Evolutionary conservation across 64 coral and sea anemone species (phyloP).

Genomic region (Porites lutea): DNA sequence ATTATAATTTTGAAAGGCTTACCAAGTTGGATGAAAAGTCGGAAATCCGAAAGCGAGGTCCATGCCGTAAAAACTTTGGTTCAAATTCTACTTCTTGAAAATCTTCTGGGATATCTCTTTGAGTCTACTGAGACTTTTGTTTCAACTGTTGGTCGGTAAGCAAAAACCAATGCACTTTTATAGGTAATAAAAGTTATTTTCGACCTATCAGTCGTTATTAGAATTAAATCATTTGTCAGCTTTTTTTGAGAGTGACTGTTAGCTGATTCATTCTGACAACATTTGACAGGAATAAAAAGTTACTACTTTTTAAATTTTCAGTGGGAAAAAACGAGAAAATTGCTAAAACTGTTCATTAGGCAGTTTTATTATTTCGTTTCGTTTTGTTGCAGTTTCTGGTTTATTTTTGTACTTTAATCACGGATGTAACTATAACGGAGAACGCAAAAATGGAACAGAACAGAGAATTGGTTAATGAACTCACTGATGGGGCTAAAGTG

Average conservation of each 20-base stretch:
- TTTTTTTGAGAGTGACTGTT: constrained; percentile 21
- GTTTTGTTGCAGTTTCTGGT: no score
- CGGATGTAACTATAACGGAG: no score
- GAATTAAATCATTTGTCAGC: constrained; percentile 16
- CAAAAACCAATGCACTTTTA: background rate
- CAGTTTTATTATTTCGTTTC: no score
- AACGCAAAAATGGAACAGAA: no score
- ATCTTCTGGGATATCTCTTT: no score
- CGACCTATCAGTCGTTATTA: background rate
- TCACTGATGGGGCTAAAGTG: no score
- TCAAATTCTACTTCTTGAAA: background rate
- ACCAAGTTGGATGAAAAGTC: constrained; percentile 5
- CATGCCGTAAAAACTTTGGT: constrained; percentile 20
- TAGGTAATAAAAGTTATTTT: background rate
- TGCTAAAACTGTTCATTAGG: no score
- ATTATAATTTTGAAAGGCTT: background rate
- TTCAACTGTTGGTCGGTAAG: background rate
- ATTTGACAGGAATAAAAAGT: background rate
- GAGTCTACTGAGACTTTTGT: background rate
- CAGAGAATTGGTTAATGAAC: no score
- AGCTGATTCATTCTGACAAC: background rate
- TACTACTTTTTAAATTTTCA: background rate
- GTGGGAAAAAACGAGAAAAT: background rate
- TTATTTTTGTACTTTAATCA: no score
- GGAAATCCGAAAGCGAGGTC: constrained; percentile 16